phyloP scores from a whole-genome alignment of 2,888 invertebrate genomes.

The Xestia xanthographa region DNA sequence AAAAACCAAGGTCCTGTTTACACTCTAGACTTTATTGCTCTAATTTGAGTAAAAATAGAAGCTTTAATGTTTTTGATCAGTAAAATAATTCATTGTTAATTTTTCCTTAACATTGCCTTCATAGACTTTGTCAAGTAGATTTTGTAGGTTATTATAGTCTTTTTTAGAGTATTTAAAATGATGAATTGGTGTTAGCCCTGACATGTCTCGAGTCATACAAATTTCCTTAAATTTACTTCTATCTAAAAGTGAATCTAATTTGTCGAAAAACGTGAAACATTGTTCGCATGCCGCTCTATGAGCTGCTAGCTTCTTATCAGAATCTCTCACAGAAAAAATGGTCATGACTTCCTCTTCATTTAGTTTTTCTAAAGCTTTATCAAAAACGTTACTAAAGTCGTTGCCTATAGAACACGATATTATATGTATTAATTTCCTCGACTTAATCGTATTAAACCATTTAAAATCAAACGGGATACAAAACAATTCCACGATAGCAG shows the following conservation, averaged over 20 bases:
- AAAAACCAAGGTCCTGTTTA: background rate
- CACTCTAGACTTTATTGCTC: background rate
- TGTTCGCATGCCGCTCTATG: constrained; percentile 34
- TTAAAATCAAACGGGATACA: constrained; percentile 27
- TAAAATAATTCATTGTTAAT: constrained; percentile 5
- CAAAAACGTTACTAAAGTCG: constrained; percentile 18
- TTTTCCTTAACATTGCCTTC: constrained; percentile 14
- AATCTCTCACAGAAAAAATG: constrained; percentile 28
- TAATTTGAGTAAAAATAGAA: background rate
- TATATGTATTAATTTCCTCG: constrained; percentile 34
- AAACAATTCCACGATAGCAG: constrained; percentile 23
- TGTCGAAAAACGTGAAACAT: constrained; percentile 37
- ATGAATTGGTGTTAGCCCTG: constrained; percentile 39
- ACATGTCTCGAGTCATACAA: constrained; percentile 25
- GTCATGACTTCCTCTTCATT: constrained; percentile 19
- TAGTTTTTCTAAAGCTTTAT: constrained; percentile 29
- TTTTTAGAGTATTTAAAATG: constrained; percentile 19
- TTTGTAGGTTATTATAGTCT: constrained; percentile 12
- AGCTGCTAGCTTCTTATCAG: constrained; percentile 28
- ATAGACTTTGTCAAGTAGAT: constrained; percentile 33
- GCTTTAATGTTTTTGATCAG: constrained; percentile 6
- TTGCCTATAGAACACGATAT: constrained; percentile 15
- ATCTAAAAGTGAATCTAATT: constrained; percentile 26
- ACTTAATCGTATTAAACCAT: constrained; percentile 28
- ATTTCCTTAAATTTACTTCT: constrained; percentile 29